phyloP scores from a whole-genome alignment of 2,888 invertebrate genomes.

The Harpalus rubripes region DNA sequence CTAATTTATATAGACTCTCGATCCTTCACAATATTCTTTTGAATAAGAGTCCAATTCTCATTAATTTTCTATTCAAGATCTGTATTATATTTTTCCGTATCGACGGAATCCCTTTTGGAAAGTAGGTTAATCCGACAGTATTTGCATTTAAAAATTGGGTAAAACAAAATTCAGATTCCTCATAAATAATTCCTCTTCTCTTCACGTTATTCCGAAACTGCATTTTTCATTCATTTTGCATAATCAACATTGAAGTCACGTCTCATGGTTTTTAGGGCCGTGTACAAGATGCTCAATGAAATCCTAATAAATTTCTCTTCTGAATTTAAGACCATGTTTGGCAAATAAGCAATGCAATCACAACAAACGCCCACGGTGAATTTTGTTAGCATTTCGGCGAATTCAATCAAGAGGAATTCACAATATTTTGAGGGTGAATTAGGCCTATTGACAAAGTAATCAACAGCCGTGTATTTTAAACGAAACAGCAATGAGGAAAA shows the following conservation, averaged over 20 bases:
- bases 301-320: conserved; percentile 2
- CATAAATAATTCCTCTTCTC: conserved; percentile 26
- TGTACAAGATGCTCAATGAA: not conserved
- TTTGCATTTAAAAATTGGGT: conserved; percentile 24
- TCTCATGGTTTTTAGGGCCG: not conserved
- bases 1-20: too few relatives aligned
- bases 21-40: too few relatives aligned
- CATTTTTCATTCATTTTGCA: conserved; percentile 39
- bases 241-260: conserved; percentile 38
- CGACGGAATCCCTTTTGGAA: not conserved
- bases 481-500: too few relatives aligned
- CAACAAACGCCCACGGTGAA: not conserved
- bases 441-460: not conserved
- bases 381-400: not conserved
- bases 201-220: conserved; percentile 27
- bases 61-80: too few relatives aligned
- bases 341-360: not conserved
- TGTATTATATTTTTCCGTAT: too few relatives aligned
- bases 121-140: not conserved
- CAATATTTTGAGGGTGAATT: not conserved
- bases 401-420: not conserved
- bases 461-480: not conserved
- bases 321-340: not conserved
- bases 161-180: conserved; percentile 24
- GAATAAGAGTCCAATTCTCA: too few relatives aligned